Evolutionary conservation across 1,140 invertebrate genomes (phyloP).

Genomic region (Leptoteleia sp.): DNA sequence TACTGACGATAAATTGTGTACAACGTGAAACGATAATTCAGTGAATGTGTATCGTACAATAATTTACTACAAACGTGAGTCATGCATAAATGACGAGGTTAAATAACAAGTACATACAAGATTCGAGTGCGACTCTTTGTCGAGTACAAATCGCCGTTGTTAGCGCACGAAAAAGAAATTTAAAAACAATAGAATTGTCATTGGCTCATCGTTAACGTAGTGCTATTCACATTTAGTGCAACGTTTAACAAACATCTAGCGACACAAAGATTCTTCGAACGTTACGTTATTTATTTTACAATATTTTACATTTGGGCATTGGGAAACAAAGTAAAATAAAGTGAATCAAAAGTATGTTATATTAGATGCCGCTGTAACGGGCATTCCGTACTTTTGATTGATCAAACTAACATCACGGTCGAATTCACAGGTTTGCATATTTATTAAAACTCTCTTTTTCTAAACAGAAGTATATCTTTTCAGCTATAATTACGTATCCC

Average conservation of each 20-base stretch:
- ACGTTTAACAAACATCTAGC: slow-evolving; percentile 43
- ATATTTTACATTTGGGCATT: slow-evolving; percentile 17
- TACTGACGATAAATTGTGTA: slow-evolving; percentile 12
- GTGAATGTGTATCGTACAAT: slow-evolving; percentile 33
- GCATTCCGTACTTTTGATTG: slow-evolving; percentile 1
- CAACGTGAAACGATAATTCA: slow-evolving; percentile 10
- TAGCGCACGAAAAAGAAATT: slow-evolving; percentile 52
- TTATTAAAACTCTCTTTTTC: too few species aligned
- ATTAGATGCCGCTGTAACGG: background rate
- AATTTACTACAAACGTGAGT: slow-evolving; percentile 47
- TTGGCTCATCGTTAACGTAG: slow-evolving; percentile 47
- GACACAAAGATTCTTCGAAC: slow-evolving; percentile 19
- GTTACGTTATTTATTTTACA: slow-evolving; percentile 21
- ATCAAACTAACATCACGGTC: too few species aligned
- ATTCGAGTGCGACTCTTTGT: slow-evolving; percentile 31
- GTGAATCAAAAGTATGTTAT: slow-evolving; percentile 14
- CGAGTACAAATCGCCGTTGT: slow-evolving; percentile 28
- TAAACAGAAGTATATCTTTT: too few species aligned
- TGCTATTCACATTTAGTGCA: slow-evolving; percentile 62
- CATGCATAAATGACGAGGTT: slow-evolving; percentile 52
- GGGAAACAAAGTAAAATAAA: too few species aligned
- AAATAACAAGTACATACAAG: slow-evolving; percentile 48
- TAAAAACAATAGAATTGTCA: slow-evolving; percentile 43
- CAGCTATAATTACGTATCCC: too few species aligned
- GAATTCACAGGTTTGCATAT: too few species aligned